phyloP scores from a whole-genome alignment of 2,888 invertebrate species.

The Panorpa germanica region DNA sequence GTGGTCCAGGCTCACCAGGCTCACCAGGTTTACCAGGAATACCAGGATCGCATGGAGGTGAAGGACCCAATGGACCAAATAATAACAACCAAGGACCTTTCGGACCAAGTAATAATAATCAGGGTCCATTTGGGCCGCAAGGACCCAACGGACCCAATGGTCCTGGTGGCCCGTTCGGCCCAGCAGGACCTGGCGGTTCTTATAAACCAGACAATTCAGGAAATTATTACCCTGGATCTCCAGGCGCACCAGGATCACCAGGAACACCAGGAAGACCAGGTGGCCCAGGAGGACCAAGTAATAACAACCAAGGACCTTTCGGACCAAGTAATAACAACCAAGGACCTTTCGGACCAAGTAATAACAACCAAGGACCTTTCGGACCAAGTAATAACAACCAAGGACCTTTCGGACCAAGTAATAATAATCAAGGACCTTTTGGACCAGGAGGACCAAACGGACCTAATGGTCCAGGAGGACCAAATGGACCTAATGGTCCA shows the following conservation, averaged over 20 bases:
- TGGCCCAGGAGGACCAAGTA: conserved; percentile 11
- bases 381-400: conserved; percentile 3
- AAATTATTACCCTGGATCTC: too few species aligned
- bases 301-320: too few species aligned
- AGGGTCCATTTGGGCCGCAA: conserved; percentile 3
- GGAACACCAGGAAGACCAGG: conserved; percentile 12
- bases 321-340: conserved; percentile 8
- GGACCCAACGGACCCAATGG: conserved; percentile 14
- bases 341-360: conserved; percentile 9
- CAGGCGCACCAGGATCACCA: conserved; percentile 9
- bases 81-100: conserved; percentile 10
- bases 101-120: conserved; percentile 5
- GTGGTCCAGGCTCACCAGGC: conserved; percentile 5
- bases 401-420: conserved; percentile 1
- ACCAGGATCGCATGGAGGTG: conserved; percentile 11
- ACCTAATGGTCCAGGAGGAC: conserved; percentile 11
- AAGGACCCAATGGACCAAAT: conserved; percentile 10
- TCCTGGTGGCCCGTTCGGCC: conserved; percentile 14
- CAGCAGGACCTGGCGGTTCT: conserved; percentile 10
- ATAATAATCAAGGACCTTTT: conserved; percentile 13
- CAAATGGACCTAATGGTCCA: conserved; percentile 12
- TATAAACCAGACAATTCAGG: too few species aligned
- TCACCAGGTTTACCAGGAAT: conserved; percentile 13
- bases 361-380: conserved; percentile 10
- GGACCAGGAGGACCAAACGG: conserved; percentile 12